These are phyloP conservation scores for Cantharis rustica DNA, from an alignment of 2,888 invertebrate genomes.

Conservation along the genomic window DNA sequence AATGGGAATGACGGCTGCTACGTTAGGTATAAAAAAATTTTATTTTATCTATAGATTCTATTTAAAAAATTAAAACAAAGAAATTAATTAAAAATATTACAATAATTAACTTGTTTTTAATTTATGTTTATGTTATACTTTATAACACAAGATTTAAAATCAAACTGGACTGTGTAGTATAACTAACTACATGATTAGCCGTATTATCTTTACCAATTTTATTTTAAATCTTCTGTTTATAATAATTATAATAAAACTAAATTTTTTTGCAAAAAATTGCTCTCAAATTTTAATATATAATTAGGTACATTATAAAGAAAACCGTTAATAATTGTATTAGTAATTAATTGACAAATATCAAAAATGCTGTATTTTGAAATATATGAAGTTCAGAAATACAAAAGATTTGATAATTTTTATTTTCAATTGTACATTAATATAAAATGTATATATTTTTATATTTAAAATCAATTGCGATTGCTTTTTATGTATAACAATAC, in stretches of 20 bases:
- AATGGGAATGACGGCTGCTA: constrained; percentile 72
- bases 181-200: too few relatives aligned
- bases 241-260: not conserved
- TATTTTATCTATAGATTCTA: not conserved
- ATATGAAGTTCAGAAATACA: too few relatives aligned
- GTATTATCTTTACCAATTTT: not conserved
- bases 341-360: not conserved
- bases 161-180: too few relatives aligned
- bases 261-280: not conserved
- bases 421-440: too few relatives aligned
- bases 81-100: not conserved
- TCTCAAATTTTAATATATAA: not conserved
- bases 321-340: not conserved
- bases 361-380: not conserved
- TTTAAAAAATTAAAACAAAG: not conserved
- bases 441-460: too few relatives aligned
- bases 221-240: not conserved
- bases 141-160: too few relatives aligned
- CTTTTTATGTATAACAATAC: too few relatives aligned
- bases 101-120: not conserved
- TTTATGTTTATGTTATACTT: too few relatives aligned
- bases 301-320: not conserved
- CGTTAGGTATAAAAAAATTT: constrained; percentile 66
- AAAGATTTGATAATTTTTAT: too few relatives aligned
- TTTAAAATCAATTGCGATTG: too few relatives aligned